These are phyloP conservation scores for Zophobas atratus DNA, from an alignment of 1,140 invertebrate species.

Conservation along the genomic window DNA sequence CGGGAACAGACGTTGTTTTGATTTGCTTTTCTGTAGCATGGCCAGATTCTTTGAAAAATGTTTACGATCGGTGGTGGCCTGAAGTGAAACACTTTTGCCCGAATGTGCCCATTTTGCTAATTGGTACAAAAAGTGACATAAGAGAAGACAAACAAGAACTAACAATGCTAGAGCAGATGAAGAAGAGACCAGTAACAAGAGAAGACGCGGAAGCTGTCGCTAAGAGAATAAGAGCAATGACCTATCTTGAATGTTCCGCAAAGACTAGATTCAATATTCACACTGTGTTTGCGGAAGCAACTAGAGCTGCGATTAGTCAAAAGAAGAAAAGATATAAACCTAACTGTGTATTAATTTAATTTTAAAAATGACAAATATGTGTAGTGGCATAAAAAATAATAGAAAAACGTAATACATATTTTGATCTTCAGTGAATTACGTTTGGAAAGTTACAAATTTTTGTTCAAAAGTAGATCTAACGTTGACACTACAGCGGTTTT, in stretches of 20 bases:
- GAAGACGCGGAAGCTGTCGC: conserved; percentile 19
- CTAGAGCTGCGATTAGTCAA: conserved; percentile 25
- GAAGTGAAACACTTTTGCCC: conserved; percentile 24
- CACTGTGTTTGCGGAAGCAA: conserved; percentile 19
- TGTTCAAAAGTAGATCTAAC: neutral
- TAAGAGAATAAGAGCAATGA: conserved; percentile 6
- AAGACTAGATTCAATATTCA: conserved; percentile 24
- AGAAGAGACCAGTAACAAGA: conserved; percentile 5
- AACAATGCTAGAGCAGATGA: neutral
- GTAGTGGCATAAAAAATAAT: too few species aligned
- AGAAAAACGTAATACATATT: too few species aligned
- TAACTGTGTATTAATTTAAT: conserved; percentile 12
- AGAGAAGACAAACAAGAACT: conserved; percentile 12
- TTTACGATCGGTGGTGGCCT: neutral
- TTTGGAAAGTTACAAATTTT: neutral
- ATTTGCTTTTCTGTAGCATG: conserved; percentile 27
- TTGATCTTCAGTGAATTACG: too few species aligned
- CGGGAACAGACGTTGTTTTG: conserved; percentile 71
- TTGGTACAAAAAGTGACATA: conserved; percentile 25
- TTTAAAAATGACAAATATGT: neutral
- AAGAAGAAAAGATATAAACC: neutral
- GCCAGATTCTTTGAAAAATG: conserved; percentile 7
- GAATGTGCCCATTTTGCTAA: conserved; percentile 13
- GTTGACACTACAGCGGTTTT: too few species aligned
- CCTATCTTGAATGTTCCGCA: conserved; percentile 62